Conservation (phyloP, 2,113 vertebrate species). For the Notarius lentiginosus region DNA sequence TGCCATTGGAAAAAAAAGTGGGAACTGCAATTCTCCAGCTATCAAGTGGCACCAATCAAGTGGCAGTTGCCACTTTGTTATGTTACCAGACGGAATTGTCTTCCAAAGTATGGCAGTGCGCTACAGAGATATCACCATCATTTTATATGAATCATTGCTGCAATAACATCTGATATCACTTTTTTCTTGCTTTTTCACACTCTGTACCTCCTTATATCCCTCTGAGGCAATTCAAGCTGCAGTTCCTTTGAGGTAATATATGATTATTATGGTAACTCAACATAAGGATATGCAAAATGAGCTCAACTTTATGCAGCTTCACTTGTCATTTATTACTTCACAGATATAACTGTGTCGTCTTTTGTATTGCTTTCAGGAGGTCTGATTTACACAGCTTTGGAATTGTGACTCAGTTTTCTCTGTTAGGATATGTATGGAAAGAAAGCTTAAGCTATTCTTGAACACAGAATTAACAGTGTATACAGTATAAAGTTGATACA, state of each 20-base stretch:
- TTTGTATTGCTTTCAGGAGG: neutral
- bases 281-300: constrained; percentile 67
- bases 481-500: neutral
- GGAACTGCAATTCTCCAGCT: neutral
- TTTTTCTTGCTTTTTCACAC: constrained; percentile 36
- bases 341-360: constrained; percentile 52
- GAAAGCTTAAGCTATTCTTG: neutral
- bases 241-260: constrained; percentile 62
- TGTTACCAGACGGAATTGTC: neutral
- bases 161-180: constrained; percentile 14
- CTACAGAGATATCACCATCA: neutral
- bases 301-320: constrained; percentile 56
- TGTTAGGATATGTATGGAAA: neutral
- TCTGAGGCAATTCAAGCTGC: constrained; percentile 30
- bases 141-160: constrained; percentile 27
- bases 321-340: constrained; percentile 50
- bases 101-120: neutral
- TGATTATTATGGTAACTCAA: constrained; percentile 68
- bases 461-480: neutral
- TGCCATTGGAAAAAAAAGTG: neutral
- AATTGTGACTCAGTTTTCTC: neutral
- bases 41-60: neutral
- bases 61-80: neutral
- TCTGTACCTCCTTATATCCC: constrained; percentile 35
- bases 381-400: neutral